Evolutionary conservation across 2,888 invertebrate species (phyloP).

Genomic region (Euzophera pinguis): DNA sequence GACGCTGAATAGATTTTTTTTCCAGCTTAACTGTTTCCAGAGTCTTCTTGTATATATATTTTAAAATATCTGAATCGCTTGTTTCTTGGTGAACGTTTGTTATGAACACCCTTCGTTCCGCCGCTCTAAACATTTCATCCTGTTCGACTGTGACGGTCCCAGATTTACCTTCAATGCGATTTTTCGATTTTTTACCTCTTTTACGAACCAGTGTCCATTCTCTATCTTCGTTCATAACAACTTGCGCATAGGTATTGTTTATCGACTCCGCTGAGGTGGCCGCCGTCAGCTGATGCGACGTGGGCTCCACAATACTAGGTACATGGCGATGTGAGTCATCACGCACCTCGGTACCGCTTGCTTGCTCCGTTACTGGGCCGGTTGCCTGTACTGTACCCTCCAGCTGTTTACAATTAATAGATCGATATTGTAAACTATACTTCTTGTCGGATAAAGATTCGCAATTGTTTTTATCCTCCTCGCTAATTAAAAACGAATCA

Average conservation of each 20-base stretch:
- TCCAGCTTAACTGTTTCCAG: conserved; percentile 17
- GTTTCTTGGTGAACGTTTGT: conserved; percentile 25
- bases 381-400: no score
- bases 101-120: conserved; percentile 25
- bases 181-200: conserved; percentile 1
- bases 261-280: no score
- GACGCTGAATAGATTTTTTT: background rate
- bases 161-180: background rate
- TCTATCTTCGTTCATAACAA: background rate
- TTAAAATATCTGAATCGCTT: conserved; percentile 19
- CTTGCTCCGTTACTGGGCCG: no score
- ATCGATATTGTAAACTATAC: conserved; percentile 1
- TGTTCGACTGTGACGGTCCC: background rate
- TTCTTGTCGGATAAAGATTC: no score
- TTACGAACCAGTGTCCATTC: no score
- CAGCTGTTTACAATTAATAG: background rate
- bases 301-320: background rate
- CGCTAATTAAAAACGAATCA: background rate
- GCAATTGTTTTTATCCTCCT: background rate
- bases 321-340: conserved; percentile 7
- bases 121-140: conserved; percentile 21
- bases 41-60: conserved; percentile 20
- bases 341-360: no score
- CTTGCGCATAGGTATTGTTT: background rate
- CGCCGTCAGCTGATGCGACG: background rate